Conservation (phyloP, 2,888 invertebrate species). For the Panzeria rudis region DNA sequence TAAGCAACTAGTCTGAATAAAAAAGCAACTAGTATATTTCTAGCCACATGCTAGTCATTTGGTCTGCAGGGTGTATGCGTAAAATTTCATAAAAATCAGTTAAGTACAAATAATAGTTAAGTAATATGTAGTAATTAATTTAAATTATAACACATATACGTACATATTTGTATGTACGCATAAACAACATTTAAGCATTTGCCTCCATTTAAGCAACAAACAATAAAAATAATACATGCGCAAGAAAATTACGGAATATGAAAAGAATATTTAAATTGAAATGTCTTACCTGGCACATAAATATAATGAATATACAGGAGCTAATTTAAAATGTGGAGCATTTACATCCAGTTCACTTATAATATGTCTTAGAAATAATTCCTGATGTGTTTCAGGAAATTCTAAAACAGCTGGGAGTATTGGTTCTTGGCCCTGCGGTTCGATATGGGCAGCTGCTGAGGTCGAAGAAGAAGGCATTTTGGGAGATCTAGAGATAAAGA, state of each 20-base stretch:
- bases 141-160: background rate
- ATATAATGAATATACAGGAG: slow-evolving; percentile 98
- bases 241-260: background rate
- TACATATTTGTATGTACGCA: too few species aligned
- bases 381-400: slow-evolving; percentile 97
- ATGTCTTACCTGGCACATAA: slow-evolving; percentile 90
- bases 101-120: too few species aligned
- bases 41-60: too few species aligned
- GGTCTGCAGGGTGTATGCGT: too few species aligned
- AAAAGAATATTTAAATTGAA: background rate
- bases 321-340: slow-evolving; percentile 95
- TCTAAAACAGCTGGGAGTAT: slow-evolving; percentile 97
- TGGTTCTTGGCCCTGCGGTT: slow-evolving; percentile 90
- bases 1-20: too few species aligned
- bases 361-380: slow-evolving; percentile 94
- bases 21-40: too few species aligned
- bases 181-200: background rate
- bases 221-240: slow-evolving; percentile 29
- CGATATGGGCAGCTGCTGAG: slow-evolving; percentile 72
- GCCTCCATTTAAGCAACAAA: background rate
- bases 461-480: slow-evolving; percentile 78
- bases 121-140: too few species aligned
- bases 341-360: slow-evolving; percentile 95
- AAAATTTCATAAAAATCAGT: too few species aligned
- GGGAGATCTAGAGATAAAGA: slow-evolving; percentile 77